phyloP scores from a whole-genome alignment of 2,113 vertebrate genomes.

The Rhinolophus sinicus region DNA sequence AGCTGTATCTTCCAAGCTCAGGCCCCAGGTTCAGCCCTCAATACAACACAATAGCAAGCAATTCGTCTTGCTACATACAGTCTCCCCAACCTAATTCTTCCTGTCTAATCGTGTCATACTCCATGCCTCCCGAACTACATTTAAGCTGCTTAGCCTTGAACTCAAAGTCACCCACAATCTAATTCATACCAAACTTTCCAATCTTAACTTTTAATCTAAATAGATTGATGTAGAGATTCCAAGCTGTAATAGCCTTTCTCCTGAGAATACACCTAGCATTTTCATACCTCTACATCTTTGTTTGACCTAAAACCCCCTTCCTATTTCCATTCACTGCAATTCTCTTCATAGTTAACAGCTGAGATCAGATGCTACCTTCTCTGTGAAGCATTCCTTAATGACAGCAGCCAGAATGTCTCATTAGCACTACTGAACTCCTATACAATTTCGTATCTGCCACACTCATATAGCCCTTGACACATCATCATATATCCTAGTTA shows the following conservation, averaged over 20 bases:
- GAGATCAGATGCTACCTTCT: background rate
- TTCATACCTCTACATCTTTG: background rate
- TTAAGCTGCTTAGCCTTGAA: background rate
- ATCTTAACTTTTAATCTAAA: constrained; percentile 26
- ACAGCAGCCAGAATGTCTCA: background rate
- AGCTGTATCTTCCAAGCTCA: background rate
- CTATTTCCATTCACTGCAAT: background rate
- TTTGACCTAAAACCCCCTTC: background rate
- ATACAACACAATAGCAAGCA: background rate
- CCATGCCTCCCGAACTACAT: background rate
- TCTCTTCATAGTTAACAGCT: background rate
- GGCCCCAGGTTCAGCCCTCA: background rate
- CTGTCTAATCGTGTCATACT: background rate
- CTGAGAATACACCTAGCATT: background rate
- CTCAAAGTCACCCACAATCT: background rate
- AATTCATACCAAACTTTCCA: background rate
- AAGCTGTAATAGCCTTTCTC: background rate
- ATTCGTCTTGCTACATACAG: background rate
- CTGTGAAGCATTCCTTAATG: background rate
- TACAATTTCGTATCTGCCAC: background rate
- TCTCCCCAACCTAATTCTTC: background rate
- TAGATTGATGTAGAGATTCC: background rate
- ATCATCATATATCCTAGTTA: background rate
- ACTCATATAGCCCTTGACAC: background rate
- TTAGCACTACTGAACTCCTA: background rate